Evolutionary conservation across 37 sponge, comb jelly and placozoan genomes (phyloP), one percentile per base, ranked within the genome.

Genomic region (Aphrocallistes beatrix): DNA sequence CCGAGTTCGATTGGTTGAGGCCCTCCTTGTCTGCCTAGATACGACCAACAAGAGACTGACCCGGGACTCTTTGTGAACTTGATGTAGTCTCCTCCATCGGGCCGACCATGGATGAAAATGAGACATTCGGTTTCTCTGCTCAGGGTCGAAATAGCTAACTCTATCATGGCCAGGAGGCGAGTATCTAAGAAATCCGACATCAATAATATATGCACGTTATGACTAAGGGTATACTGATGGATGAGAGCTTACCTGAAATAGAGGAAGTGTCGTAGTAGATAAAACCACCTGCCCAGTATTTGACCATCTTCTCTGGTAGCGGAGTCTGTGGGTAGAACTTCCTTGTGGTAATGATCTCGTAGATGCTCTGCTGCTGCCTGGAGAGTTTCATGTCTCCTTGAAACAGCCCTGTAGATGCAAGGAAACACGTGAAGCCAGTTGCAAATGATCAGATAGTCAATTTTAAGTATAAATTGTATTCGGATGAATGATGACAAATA

Each of bases 281-380:
- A 6, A 60, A 6, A 28, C 75, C 75, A 60, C n/a, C 3, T 6
- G 8, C 32, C 75, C 75, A 60, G n/a, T 60, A 60, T 6, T 60
- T 1, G 10, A 60, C n/a, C 75, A 60, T 60, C n/a, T 28, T 60
- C 75, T 60, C 75, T 25, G 75, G 75, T 13, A 60, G n/a, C 3
- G 75, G 17, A 3, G 75, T 60, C 75, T 60, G 75, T 60, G 75
- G 75, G n/a, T 60, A 28, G 75, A 60, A 60, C 75, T 60, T 60
- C n/a, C 75, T 60, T 6, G 75, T 32, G 1, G 75, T 60, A 19
- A 60, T 60, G n/a, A 60, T 13, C 75, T 60, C 75, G 34, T 60
- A 60, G 8, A 60, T 21, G 34, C 75, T 60, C 75, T 60, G 75
- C 34, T 60, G 75, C 3, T 25, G 3, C 25, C 75, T 3, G 8